These are phyloP conservation scores for Epinotia ramella DNA, from an alignment of 2,888 invertebrate genomes.

Conservation along the genomic window DNA sequence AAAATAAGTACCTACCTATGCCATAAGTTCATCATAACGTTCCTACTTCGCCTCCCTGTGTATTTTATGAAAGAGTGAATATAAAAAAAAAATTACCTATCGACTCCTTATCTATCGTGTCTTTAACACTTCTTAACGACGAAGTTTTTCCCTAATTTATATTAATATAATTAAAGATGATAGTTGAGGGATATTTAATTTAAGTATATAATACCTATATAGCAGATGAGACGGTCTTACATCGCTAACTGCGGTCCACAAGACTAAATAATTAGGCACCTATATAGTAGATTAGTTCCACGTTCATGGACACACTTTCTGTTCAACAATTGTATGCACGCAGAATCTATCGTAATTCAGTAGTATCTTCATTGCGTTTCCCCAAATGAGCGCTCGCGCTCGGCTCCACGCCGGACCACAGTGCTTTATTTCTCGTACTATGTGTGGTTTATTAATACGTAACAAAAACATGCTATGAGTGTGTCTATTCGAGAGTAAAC, in stretches of 20 bases:
- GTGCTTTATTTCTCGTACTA: slow-evolving; percentile 3
- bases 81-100: too few relatives aligned
- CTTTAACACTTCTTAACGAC: too few relatives aligned
- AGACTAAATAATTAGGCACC: neutral
- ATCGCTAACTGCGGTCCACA: neutral
- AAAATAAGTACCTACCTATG: too few relatives aligned
- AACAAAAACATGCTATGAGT: neutral
- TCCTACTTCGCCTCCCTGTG: too few relatives aligned
- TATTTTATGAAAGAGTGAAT: too few relatives aligned
- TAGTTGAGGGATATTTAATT: too few relatives aligned
- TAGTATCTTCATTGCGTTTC: slow-evolving; percentile 33
- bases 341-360: slow-evolving; percentile 35
- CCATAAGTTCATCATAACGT: too few relatives aligned
- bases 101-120: too few relatives aligned
- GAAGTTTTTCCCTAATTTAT: too few relatives aligned
- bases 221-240: neutral
- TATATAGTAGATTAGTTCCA: slow-evolving; percentile 25
- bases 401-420: neutral
- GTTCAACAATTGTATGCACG: slow-evolving; percentile 34
- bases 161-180: too few relatives aligned
- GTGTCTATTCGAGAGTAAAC: slow-evolving; percentile 5
- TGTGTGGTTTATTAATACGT: slow-evolving; percentile 24
- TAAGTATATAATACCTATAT: neutral
- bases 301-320: slow-evolving; percentile 35
- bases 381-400: slow-evolving; percentile 15